Evolutionary conservation across 1,140 invertebrate genomes (phyloP).

Genomic region (Choristoneura fumiferana): DNA sequence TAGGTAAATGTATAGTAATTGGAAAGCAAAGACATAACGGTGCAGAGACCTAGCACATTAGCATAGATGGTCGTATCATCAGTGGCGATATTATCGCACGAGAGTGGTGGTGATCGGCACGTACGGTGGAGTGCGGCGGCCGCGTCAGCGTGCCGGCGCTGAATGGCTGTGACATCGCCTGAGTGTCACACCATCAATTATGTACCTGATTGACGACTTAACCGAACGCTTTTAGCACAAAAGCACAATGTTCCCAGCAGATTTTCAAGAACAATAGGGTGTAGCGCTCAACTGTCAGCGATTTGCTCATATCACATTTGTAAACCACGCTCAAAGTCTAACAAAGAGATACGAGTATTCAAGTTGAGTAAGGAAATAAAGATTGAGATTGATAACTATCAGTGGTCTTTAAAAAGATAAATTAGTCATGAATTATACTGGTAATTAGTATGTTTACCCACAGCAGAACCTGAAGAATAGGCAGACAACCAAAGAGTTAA

Average conservation of each 20-base stretch:
- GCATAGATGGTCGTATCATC: constrained; percentile 24
- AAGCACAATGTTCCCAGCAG: constrained; percentile 15
- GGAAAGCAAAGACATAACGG: too few species aligned
- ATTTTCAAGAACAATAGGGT: constrained; percentile 17
- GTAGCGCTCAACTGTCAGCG: not conserved
- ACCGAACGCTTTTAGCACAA: constrained; percentile 28
- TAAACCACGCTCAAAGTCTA: too few species aligned
- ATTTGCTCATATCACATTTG: constrained; percentile 8
- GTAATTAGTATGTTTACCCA: too few species aligned
- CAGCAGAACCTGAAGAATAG: too few species aligned
- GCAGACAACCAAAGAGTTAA: too few species aligned
- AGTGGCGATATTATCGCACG: constrained; percentile 54
- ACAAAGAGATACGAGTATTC: too few species aligned
- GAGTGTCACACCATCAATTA: constrained; percentile 60
- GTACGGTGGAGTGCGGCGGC: constrained; percentile 56
- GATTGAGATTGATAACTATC: too few species aligned
- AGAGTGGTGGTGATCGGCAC: constrained; percentile 65
- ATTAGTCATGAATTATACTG: too few species aligned
- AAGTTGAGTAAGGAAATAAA: too few species aligned
- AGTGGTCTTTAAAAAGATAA: too few species aligned
- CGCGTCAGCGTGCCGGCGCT: constrained; percentile 56
- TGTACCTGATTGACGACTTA: constrained; percentile 64
- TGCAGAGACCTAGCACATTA: not conserved
- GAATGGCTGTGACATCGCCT: constrained; percentile 39
- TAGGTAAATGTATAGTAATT: too few species aligned